Conservation (phyloP, 1,140 invertebrate genomes). For the Danaus melanippus region DNA sequence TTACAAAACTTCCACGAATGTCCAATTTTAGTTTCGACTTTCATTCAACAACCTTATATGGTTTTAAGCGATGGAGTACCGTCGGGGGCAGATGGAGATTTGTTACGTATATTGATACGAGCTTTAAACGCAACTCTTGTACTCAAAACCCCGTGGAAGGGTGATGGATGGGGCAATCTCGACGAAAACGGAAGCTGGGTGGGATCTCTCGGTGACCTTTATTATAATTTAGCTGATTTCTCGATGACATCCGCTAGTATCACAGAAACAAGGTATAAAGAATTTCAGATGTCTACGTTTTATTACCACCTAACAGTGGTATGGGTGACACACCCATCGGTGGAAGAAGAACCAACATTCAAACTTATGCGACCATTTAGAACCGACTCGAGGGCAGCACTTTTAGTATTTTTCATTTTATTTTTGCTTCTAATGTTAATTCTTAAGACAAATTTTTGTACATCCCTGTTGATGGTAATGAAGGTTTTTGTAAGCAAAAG, state of each 20-base stretch:
- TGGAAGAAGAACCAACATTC: conserved; percentile 29
- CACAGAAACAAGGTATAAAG: conserved; percentile 32
- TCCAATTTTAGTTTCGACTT: conserved; percentile 42
- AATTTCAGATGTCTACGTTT: conserved; percentile 44
- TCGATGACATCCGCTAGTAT: conserved; percentile 54
- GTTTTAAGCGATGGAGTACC: conserved; percentile 31
- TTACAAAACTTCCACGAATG: conserved; percentile 44
- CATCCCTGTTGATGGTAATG: conserved; percentile 2
- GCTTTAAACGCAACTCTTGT: conserved; percentile 41
- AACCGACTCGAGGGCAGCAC: conserved; percentile 23
- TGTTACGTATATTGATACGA: conserved; percentile 36
- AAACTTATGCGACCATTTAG: conserved; percentile 49
- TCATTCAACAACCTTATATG: conserved; percentile 46
- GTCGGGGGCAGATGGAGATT: conserved; percentile 44
- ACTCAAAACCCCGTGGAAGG: conserved; percentile 36
- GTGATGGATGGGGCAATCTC: conserved; percentile 43
- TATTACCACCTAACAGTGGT: conserved; percentile 32
- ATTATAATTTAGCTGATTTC: conserved; percentile 46
- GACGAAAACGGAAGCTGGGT: conserved; percentile 44
- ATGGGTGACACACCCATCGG: conserved; percentile 46
- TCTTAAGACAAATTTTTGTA: conserved; percentile 25
- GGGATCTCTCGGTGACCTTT: conserved; percentile 47
- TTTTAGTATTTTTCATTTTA: conserved; percentile 32
- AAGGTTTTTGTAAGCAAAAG: conserved; percentile 8
- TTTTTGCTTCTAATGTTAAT: conserved; percentile 28